phyloP scores from a whole-genome alignment of 1,140 invertebrate species.

The Lasioglossum albipes region DNA sequence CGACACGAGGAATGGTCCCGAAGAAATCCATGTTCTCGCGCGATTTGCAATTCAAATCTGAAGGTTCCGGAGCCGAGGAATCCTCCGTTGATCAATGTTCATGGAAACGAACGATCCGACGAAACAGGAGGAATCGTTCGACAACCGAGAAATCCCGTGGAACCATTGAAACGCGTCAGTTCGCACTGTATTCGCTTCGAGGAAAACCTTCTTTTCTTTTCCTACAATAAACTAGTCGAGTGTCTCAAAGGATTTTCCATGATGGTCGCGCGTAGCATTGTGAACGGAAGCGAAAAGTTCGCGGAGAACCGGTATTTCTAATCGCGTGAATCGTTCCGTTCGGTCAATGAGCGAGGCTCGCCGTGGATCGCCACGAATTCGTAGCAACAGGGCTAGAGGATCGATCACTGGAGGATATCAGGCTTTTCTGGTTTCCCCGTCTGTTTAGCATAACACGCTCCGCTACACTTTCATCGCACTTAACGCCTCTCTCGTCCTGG shows the following conservation, averaged over 20 bases:
- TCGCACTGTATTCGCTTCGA: not conserved
- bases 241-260: too few relatives aligned
- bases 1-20: not conserved
- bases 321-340: not conserved
- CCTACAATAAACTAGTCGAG: too few relatives aligned
- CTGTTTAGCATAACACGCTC: slow-evolving; percentile 49
- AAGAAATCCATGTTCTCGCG: slow-evolving; percentile 20
- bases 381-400: not conserved
- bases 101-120: not conserved
- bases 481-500: not conserved
- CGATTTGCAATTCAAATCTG: slow-evolving; percentile 39
- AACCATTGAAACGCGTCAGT: not conserved
- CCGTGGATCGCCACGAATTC: slow-evolving; percentile 2
- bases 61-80: not conserved
- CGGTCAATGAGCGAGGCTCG: not conserved
- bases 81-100: not conserved
- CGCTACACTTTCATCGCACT: slow-evolving; percentile 46
- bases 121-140: not conserved
- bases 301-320: not conserved
- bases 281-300: too few relatives aligned
- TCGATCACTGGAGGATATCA: slow-evolving; percentile 28
- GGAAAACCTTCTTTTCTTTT: too few relatives aligned
- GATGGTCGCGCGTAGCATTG: too few relatives aligned
- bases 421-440: slow-evolving; percentile 40
- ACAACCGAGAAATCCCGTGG: not conserved